Conservation (phyloP, 1,140 invertebrate species). For the Trichoplusia ni region DNA sequence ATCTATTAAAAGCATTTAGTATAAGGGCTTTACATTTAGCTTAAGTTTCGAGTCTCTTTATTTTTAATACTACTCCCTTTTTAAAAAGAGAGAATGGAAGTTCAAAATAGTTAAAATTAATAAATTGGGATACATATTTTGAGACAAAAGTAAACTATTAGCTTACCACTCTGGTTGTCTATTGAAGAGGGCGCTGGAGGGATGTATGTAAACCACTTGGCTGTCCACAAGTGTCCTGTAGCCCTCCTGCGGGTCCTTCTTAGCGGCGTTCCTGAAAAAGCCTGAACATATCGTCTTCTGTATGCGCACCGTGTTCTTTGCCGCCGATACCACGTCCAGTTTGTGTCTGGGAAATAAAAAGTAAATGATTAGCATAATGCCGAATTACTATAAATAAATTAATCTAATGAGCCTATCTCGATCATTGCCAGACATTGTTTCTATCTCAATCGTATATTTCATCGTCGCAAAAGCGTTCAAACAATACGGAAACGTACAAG, state of each 20-base stretch:
- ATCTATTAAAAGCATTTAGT: too few relatives aligned
- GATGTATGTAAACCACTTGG: constrained; percentile 99
- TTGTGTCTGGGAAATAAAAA: constrained; percentile 88
- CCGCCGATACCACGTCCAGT: constrained; percentile 97
- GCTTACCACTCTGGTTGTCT: constrained; percentile 97
- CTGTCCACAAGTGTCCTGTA: constrained; percentile 98
- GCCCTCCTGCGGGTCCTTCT: constrained; percentile 99
- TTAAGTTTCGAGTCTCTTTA: too few relatives aligned
- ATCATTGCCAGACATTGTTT: too few relatives aligned
- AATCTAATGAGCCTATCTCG: too few relatives aligned
- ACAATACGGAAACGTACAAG: too few relatives aligned
- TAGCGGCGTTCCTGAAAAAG: constrained; percentile 99
- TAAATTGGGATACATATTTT: not conserved
- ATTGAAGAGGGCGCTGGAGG: constrained; percentile 98
- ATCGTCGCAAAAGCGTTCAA: too few relatives aligned
- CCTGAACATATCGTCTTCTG: constrained; percentile 99
- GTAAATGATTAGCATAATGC: not conserved
- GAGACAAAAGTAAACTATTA: not conserved
- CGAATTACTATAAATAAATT: not conserved
- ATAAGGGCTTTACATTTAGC: too few relatives aligned
- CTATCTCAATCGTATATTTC: too few relatives aligned
- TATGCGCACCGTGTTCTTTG: constrained; percentile 96
- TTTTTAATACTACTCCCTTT: too few relatives aligned
- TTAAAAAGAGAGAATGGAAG: too few relatives aligned
- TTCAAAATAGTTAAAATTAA: too few relatives aligned